Conservation (phyloP, 2,113 vertebrate genomes). For the Orthonyx spaldingii region DNA sequence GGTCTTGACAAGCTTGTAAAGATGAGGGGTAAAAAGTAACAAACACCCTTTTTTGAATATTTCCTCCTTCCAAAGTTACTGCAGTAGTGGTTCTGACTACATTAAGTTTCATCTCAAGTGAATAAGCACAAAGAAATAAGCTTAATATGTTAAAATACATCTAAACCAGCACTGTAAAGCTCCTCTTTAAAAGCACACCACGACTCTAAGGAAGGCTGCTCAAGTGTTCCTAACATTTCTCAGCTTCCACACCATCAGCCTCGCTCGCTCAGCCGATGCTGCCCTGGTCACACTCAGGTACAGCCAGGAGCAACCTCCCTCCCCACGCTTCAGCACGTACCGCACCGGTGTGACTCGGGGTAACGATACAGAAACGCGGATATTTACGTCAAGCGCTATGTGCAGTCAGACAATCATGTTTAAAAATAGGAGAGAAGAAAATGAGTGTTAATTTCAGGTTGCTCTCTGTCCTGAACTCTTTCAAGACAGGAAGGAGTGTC, state of each 20-base stretch:
- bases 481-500: background rate
- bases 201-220: rapidly evolving
- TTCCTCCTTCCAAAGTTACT: background rate
- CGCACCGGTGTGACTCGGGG: rapidly evolving
- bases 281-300: background rate
- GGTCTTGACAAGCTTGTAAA: background rate
- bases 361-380: background rate
- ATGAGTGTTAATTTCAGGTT: background rate
- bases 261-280: rapidly evolving
- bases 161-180: rapidly evolving
- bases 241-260: background rate
- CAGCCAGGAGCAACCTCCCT: rapidly evolving
- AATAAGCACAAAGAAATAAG: background rate
- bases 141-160: background rate
- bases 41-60: background rate
- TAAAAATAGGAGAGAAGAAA: background rate
- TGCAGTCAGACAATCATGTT: background rate
- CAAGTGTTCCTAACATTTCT: rapidly evolving
- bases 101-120: background rate
- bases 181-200: background rate
- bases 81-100: background rate
- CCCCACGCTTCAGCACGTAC: rapidly evolving
- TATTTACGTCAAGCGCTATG: background rate
- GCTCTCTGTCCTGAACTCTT: background rate
- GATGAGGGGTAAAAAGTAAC: background rate